Conservation (phyloP, 2,888 invertebrate genomes). For the Dasysyrphus tricinctus region DNA sequence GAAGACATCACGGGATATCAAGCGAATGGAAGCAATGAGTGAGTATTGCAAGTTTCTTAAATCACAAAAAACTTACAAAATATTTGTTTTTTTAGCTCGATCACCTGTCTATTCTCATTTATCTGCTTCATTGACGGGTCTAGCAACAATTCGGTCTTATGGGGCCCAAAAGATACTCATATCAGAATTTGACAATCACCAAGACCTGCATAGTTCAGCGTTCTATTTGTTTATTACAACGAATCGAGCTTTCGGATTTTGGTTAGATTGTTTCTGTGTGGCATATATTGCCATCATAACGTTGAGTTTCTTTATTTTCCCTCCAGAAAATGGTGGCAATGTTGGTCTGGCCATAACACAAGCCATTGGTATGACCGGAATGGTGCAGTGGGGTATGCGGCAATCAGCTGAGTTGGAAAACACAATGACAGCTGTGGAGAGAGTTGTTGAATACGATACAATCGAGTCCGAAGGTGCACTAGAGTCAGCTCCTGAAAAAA, state of each 20-base stretch:
- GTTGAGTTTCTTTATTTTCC: conserved; percentile 91
- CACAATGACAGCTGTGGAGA: conserved; percentile 95
- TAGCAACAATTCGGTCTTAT: conserved; percentile 96
- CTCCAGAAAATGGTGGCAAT: conserved; percentile 88
- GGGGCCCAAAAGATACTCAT: conserved; percentile 91
- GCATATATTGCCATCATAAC: conserved; percentile 94
- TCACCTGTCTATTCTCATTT: conserved; percentile 98
- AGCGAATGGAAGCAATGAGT: conserved; percentile 92
- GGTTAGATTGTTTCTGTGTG: conserved; percentile 94
- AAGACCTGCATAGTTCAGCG: conserved; percentile 94
- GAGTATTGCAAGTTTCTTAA: conserved; percentile 83
- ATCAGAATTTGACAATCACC: conserved; percentile 91
- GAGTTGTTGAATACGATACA: conserved; percentile 88
- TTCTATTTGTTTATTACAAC: conserved; percentile 96
- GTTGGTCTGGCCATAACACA: conserved; percentile 92
- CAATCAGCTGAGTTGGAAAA: conserved; percentile 95
- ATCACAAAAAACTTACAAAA: neutral
- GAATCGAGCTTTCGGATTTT: conserved; percentile 96
- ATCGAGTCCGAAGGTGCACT: conserved; percentile 85
- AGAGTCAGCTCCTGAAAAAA: conserved; percentile 87
- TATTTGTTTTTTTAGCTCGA: conserved; percentile 85
- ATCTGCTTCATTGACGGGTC: conserved; percentile 93
- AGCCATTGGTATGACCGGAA: conserved; percentile 89
- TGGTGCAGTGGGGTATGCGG: conserved; percentile 92
- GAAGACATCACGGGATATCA: conserved; percentile 91